Base-by-base conservation (phyloP, 2,797 vertebrate species). In the Coregonus sp. region DNA sequence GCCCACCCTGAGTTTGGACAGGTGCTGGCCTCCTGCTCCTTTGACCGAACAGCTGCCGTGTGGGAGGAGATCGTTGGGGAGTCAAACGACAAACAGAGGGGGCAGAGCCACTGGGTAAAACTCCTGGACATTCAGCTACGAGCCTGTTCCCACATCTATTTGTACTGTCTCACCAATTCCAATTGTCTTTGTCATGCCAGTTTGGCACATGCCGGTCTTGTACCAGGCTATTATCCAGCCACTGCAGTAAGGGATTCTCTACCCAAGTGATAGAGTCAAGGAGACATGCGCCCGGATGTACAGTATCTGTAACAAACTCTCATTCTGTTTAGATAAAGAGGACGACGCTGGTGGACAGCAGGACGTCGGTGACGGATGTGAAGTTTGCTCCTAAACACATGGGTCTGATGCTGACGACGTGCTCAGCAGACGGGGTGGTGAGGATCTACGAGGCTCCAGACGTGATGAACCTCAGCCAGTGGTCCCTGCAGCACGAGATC, bases 11-110 rank as follows among this genome's bases (percentile, higher is more conserved):
- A 99, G 78, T 99, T 99, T 72, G 98, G 98, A 15, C 98, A 99
- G 89, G 96, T 99, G 85, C 89, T 99, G 81, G 98, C 97, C 33
- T 99, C 98, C 79, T 99, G 98, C 85, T 98, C 97, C 1, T 99
- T 99, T 73, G 98, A 99, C 37, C 95, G 98, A 88, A 99, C 98
- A 31, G 98, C 98, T 59, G 98, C 97, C 4, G 97, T 99, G 0
- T 99, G 98, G 98, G 98, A 99, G 91, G 98, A 99, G 93, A 99
- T 99, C 72, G 98, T 99, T 1, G 98, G 98, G n/a, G 98, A 99
- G 78, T 99, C 98, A 40, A 99, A 99, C 37, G 98, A 99, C 91
- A 99, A 99, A 90, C 96, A 98, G 78, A 95, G 97, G 75, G 97
- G 97, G 74, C 96, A 98, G 86, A 99, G 97, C 90, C 98, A 99